Percentiles rank a stretch among this genome's conserved stretches.
Evolutionary conservation across 2,888 invertebrate species (phyloP).

Genomic region (Drosophila neonasuta): DNA sequence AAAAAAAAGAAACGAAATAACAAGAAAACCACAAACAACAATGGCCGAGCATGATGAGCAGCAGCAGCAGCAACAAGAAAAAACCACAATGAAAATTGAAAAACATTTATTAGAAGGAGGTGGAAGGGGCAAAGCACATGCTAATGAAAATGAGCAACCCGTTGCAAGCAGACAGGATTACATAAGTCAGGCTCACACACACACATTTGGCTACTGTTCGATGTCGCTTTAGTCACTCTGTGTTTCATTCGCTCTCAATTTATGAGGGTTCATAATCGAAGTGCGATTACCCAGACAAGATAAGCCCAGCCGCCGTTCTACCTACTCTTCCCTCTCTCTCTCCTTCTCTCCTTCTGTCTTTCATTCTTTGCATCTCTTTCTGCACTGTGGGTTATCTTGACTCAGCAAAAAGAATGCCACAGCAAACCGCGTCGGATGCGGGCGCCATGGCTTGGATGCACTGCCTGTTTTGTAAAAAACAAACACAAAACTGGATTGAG

Average conservation of each 20-base stretch:
- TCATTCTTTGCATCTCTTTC: neutral
- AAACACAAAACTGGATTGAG: constrained; percentile 2
- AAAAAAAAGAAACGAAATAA: constrained; percentile 5
- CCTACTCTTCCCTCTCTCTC: constrained; percentile 32
- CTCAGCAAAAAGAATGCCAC: constrained; percentile 53
- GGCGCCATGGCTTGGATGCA: constrained; percentile 36
- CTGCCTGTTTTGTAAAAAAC: constrained; percentile 7
- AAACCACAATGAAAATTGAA: constrained; percentile 69
- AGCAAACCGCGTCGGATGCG: constrained; percentile 51
- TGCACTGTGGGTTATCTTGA: constrained; percentile 59
- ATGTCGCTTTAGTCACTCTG: constrained; percentile 15
- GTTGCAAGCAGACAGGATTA: constrained; percentile 45
- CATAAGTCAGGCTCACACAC: constrained; percentile 47
- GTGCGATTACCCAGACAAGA: constrained; percentile 68
- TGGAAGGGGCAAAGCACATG: constrained; percentile 40
- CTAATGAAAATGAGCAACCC: constrained; percentile 58
- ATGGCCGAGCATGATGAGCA: constrained; percentile 59
- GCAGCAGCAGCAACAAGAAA: constrained; percentile 20
- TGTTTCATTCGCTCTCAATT: constrained; percentile 24
- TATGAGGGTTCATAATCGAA: constrained; percentile 76
- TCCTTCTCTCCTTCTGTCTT: neutral
- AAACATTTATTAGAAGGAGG: constrained; percentile 68
- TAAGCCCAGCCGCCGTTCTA: constrained; percentile 42
- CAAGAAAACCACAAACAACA: constrained; percentile 70
- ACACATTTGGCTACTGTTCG: constrained; percentile 23